phyloP scores from a whole-genome alignment of 2,888 invertebrate genomes.

The Ditylenchus weischeri region DNA sequence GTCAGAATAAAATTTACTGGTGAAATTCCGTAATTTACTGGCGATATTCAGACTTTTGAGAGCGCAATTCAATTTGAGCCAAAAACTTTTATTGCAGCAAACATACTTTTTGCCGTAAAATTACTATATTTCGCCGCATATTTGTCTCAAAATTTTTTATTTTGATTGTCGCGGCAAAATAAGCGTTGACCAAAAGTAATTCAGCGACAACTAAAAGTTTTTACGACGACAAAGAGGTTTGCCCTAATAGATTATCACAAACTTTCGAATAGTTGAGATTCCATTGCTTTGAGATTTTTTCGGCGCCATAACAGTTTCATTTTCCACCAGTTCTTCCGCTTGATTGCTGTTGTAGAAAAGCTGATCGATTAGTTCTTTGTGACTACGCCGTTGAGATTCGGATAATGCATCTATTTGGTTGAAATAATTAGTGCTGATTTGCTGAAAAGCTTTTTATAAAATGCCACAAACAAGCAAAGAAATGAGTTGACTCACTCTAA shows the following conservation, averaged over 20 bases:
- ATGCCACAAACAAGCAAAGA: not conserved
- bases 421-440: constrained; percentile 44
- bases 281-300: not conserved
- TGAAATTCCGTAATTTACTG: too few species aligned
- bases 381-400: constrained; percentile 40
- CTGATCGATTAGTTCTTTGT: constrained; percentile 35
- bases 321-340: not conserved
- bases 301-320: not conserved
- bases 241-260: not conserved
- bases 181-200: too few species aligned
- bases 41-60: too few species aligned
- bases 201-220: too few species aligned
- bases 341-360: constrained; percentile 15
- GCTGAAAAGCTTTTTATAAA: constrained; percentile 29
- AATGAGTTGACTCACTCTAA: constrained; percentile 34
- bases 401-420: constrained; percentile 46
- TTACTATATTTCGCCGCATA: too few species aligned
- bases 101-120: too few species aligned
- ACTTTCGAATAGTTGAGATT: not conserved
- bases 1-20: too few species aligned
- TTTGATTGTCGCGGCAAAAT: too few species aligned
- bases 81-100: too few species aligned
- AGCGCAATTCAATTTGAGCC: too few species aligned
- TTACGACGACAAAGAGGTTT: not conserved
- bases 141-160: too few species aligned